A percentile compares a stretch with the other conserved stretches of the same genome.
phyloP scores from a whole-genome alignment of 2,113 vertebrate species.

The Lepus europaeus region DNA sequence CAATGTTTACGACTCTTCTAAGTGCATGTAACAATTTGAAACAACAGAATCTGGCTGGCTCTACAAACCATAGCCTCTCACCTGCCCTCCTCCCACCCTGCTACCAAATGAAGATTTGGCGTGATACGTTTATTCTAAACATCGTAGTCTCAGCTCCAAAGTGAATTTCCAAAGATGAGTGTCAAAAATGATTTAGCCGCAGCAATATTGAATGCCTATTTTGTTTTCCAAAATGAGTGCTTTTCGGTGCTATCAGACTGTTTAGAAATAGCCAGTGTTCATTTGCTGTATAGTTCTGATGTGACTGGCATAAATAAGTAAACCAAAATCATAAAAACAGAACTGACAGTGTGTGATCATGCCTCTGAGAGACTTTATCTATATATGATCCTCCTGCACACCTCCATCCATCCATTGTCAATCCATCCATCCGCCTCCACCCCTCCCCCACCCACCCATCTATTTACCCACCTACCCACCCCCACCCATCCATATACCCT shows the following conservation, averaged over 20 bases:
- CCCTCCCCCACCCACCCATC: neutral
- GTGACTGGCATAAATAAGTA: neutral
- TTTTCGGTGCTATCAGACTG: neutral
- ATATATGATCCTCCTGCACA: rapidly evolving
- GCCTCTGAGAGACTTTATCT: neutral
- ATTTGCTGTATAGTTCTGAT: neutral
- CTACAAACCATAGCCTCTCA: neutral
- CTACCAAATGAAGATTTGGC: neutral
- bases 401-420: neutral
- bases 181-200: constrained; percentile 21
- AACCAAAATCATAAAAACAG: neutral
- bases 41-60: neutral
- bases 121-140: neutral
- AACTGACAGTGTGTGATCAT: neutral
- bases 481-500: too few species aligned
- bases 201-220: neutral
- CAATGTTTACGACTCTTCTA: neutral
- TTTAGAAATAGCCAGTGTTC: neutral
- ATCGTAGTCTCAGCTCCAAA: neutral
- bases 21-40: neutral
- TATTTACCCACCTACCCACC: too few species aligned
- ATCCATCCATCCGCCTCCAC: neutral
- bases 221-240: constrained; percentile 13
- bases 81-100: neutral
- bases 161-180: constrained; percentile 40